These are phyloP conservation scores for Pimpla rufipes DNA, from an alignment of 2,888 invertebrate species.

Conservation along the genomic window DNA sequence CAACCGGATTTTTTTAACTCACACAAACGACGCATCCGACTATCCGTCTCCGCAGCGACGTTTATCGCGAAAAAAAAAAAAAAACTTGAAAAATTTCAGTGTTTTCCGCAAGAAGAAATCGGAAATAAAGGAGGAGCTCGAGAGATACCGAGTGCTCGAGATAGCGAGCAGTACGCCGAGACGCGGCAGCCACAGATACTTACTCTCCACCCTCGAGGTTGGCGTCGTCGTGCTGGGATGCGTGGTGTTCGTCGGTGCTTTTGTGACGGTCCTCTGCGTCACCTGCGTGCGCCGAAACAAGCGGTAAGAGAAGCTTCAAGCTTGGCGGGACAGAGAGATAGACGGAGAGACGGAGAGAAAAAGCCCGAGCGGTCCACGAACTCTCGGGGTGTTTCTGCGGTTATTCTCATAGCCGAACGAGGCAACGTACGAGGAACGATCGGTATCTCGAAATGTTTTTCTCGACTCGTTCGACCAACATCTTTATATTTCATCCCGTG, in stretches of 20 bases:
- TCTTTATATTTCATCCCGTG: conserved; percentile 37
- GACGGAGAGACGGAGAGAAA: not conserved
- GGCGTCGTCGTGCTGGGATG: conserved; percentile 93
- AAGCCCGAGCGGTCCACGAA: conserved; percentile 51
- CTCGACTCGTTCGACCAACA: conserved; percentile 24
- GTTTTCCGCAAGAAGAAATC: conserved; percentile 88
- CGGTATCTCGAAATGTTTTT: conserved; percentile 43
- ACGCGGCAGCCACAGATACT: conserved; percentile 85
- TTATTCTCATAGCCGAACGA: conserved; percentile 34
- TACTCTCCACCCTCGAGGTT: conserved; percentile 91
- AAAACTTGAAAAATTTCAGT: conserved; percentile 84
- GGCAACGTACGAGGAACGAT: conserved; percentile 19
- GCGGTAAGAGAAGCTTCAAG: conserved; percentile 85
- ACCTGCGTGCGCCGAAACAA: conserved; percentile 89
- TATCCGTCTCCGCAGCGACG: no score
- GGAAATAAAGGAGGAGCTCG: conserved; percentile 88
- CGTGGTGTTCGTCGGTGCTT: conserved; percentile 92
- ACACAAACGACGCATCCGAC: not conserved
- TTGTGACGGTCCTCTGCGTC: conserved; percentile 92
- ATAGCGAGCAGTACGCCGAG: conserved; percentile 86
- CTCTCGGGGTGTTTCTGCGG: conserved; percentile 11
- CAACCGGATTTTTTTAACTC: conserved; percentile 9
- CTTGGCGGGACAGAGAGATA: not conserved
- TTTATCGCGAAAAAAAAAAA: not conserved
- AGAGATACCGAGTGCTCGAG: conserved; percentile 90